Evolutionary conservation across 2,888 invertebrate species (phyloP), one percentile per base, ranked within the genome.

Genomic region (Lasioglossum figueresi): DNA sequence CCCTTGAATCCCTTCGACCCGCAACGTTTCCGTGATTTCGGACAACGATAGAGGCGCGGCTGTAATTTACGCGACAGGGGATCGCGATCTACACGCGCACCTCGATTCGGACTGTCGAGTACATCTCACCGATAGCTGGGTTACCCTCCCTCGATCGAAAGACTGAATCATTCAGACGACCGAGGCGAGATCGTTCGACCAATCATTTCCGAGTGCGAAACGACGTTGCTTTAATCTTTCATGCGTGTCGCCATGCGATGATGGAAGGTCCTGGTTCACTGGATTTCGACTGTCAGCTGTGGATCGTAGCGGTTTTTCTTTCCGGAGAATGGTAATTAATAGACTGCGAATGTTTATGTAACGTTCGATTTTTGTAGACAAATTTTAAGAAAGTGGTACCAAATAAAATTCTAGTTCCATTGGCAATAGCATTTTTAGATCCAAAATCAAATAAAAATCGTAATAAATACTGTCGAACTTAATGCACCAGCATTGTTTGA

Each of bases 1-100:
- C 48, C 76, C 23, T 80, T n/a, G 71, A 76, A 82, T 74, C 75
- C 43, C 78, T 68, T 43, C 52, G 14, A 52, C 31, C 34, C 73
- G 56, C 73, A 79, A 52, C 37, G 63, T 84, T 84, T 85, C 82
- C 86, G 80, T 84, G 85, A 88, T 89, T 88, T 88, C 80, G 82
- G 76, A 73, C 56, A 66, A 52, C 80, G 83, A 89, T 83, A 82
- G 59, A 71, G 75, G n/a, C n/a, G 37, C 76, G 68, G 63, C 59
- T 52, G 19, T 70, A 79, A 86, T 79, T 82, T 76, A 87, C 73
- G 80, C 73, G 80, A 81, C 70, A 40, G 43, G 40, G 45, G 14
- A 79, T 87, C 82, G 76, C 73, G 79, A 48, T 43, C 78, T 68
- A 56, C 48, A 63, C 63, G 43, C 40, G 40, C 27, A 23, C 43